Base-by-base conservation (phyloP, 2,113 vertebrate genomes). In the Phodopus roborovskii region DNA sequence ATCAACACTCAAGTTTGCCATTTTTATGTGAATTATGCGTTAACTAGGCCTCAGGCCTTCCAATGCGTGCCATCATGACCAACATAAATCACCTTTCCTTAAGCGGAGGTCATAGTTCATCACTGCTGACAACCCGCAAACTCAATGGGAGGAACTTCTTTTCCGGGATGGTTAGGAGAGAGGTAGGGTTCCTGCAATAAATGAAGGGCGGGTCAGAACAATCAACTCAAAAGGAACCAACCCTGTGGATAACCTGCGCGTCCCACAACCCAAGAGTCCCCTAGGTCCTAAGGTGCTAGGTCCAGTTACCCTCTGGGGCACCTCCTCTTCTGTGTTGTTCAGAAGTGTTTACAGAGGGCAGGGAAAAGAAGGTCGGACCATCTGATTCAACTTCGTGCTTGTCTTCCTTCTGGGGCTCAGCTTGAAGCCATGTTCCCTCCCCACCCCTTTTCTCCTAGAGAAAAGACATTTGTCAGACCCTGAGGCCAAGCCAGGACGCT, bases 391-490 rank as follows among this genome's bases (percentile, higher is more conserved):
- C 53, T 15, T 75, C 26, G 28, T 39, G 79, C 74, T 81, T 78
- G 74, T 78, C 73, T 78, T 84, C 83, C 78, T 96, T 95, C 79
- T 71, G 84, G 45, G 70, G 22, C 64, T 79, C 92, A 90, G 90
- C 90, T 90, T 89, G 92, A 96, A 85, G 91, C 68, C 70, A 50
- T 70, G 81, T 36, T 86, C 36, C 36, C 50, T 73, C 33, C 7
- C 4, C 50, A 26, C 50, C 36, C 73, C 84, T 39, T 96, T 94
- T 73, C 68, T 95, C 82, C 88, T 42, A 13, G 73, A 97, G 84
- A 89, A 95, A 97, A 96, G 87, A 88, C 81, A 93, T 85, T 92
- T 97, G 88, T 92, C 85, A 94, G 94, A 68, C 33, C 66, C 90
- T 36, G 71, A 94, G 92, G 81, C 93, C 96, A 92, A 88, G 83